Conservation (phyloP, 2,113 vertebrate genomes). For the Petrocephalus microphthalmus region DNA sequence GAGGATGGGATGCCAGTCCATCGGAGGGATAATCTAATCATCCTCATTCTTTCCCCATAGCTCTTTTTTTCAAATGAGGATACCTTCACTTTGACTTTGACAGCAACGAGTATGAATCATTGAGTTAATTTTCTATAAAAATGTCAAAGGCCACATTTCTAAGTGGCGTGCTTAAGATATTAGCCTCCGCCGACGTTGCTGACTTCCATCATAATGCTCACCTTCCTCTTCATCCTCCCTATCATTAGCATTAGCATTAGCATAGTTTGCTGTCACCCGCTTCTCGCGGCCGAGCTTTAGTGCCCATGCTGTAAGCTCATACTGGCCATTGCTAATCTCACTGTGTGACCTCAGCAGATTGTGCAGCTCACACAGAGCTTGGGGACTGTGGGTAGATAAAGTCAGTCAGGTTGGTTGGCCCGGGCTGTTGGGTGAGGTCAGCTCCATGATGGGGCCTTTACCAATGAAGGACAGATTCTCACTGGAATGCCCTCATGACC, state of each 20-base stretch:
- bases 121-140: background rate
- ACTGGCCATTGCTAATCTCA: background rate
- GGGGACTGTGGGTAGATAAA: background rate
- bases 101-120: no score
- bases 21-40: background rate
- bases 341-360: background rate
- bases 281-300: background rate
- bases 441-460: constrained; percentile 36
- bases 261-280: background rate
- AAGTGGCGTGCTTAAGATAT: background rate
- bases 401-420: background rate
- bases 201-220: background rate
- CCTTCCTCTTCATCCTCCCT: background rate
- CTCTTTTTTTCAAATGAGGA: background rate
- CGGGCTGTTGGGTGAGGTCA: background rate
- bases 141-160: background rate
- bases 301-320: background rate
- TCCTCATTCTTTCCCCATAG: background rate
- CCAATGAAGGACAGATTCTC: constrained; percentile 36
- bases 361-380: background rate
- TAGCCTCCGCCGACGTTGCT: background rate
- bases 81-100: background rate
- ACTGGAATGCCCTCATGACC: constrained; percentile 27
- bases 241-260: background rate
- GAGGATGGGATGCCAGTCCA: background rate